Base-by-base conservation (phyloP, 2,888 invertebrate species). In the Ophion ventricosus region DNA sequence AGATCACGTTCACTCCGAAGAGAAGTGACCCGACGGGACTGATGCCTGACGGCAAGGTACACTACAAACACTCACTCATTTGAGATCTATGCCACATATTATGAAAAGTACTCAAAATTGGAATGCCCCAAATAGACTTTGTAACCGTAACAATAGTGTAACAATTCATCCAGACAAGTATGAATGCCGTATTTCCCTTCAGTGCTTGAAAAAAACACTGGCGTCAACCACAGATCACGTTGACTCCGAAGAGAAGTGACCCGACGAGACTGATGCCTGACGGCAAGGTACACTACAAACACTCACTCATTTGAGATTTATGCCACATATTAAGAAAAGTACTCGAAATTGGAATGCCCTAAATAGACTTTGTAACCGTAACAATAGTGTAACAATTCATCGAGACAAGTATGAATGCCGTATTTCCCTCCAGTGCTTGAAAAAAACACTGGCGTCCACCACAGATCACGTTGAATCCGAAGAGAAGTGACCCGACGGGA, bases 241-340 rank as follows among this genome's bases (percentile, higher is more conserved):
- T 35, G 35, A 35, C 35, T 35, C 35, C 35, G 35, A 35, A 35
- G 35, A 35, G 35, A 35, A 35, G 35, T 7, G 35, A 35, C 35
- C 35, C 8, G 8, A 35, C 35, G 35, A 8, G 35, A 35, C 35
- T 35, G 59, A 23, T 59, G 29, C 63, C 63, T 35, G 63, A 64
- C 20, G 63, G 63, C 63, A 64, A 29, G 35, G 35, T 64, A 64
- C 63, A 64, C 63, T 64, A 64, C 63, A 64, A 64, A 20, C 59
- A 59, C 8, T 23, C 17, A 59, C 17, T 20, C 23, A 20, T 20
- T n/a, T 59, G 8, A 35, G 35, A 35, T 35, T 8, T 35, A 35
- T 35, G 35, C 35, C 59, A 20, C n/a, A 59, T 59, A 59, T 59
- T 59, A 59, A 20, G 59, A 59, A 59, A 1, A 59, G 25, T 20